A percentile compares a stretch with the other conserved stretches of the same genome.
These are phyloP conservation scores for Bos indicus DNA, from an alignment of 2,113 vertebrate species.

Conservation along the genomic window DNA sequence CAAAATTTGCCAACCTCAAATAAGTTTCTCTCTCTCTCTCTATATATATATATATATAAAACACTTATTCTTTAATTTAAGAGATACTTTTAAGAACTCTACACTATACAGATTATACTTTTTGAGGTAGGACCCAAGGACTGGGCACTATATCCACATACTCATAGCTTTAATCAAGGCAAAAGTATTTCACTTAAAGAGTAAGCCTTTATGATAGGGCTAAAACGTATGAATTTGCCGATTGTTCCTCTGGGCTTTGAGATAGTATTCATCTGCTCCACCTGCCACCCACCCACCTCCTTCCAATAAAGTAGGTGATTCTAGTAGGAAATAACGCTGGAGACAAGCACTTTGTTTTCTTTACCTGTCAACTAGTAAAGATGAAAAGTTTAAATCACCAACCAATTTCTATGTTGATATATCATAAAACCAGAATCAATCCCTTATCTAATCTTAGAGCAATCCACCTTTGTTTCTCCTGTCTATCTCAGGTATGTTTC, in stretches of 20 bases:
- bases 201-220: background rate
- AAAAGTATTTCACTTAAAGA: constrained; percentile 22
- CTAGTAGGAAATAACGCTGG: constrained; percentile 20
- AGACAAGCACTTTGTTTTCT: constrained; percentile 14
- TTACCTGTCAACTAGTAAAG: background rate
- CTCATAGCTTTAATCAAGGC: background rate
- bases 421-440: constrained; percentile 1
- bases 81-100: background rate
- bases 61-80: background rate
- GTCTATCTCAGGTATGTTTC: background rate
- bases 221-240: background rate
- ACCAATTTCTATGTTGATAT: background rate
- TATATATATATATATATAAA: background rate
- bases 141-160: background rate
- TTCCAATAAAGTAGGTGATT: background rate
- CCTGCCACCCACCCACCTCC: background rate
- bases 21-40: background rate
- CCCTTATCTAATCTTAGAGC: background rate
- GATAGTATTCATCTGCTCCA: background rate
- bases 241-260: constrained; percentile 21
- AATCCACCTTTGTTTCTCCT: background rate
- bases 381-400: background rate
- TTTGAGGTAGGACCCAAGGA: background rate
- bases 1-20: background rate
- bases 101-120: background rate